Conservation (phyloP, 2,797 vertebrate species). For the Mastacembelus armatus region DNA sequence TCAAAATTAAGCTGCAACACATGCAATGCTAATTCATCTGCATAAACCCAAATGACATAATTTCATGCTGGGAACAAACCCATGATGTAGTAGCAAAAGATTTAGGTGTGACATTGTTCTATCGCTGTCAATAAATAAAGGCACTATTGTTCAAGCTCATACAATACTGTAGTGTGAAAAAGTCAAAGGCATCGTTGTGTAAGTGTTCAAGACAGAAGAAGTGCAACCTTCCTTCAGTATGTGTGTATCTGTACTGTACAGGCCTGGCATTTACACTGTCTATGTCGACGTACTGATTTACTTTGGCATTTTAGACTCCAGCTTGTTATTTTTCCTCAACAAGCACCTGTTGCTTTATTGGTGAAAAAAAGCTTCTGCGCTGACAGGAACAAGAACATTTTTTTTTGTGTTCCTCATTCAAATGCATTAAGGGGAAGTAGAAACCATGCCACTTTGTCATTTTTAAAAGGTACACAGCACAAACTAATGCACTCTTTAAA, state of each 20-base stretch:
- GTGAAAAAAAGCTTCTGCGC: slow-evolving; percentile 24
- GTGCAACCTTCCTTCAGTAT: slow-evolving; percentile 43
- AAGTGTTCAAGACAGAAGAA: slow-evolving; percentile 44
- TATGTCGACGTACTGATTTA: slow-evolving; percentile 38
- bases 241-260: slow-evolving; percentile 55
- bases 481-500: background rate
- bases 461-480: background rate
- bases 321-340: slow-evolving; percentile 45
- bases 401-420: background rate
- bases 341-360: slow-evolving; percentile 38
- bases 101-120: slow-evolving; percentile 72
- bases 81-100: slow-evolving; percentile 28
- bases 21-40: slow-evolving; percentile 30
- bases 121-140: slow-evolving; percentile 76
- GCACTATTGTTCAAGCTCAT: slow-evolving; percentile 73
- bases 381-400: no score
- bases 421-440: background rate
- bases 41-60: slow-evolving; percentile 35
- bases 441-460: background rate
- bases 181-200: slow-evolving; percentile 68
- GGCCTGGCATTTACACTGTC: slow-evolving; percentile 15
- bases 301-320: slow-evolving; percentile 57
- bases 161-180: slow-evolving; percentile 78
- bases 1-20: slow-evolving; percentile 11
- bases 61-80: slow-evolving; percentile 43